Conservation (phyloP, 2,797 vertebrate species). For the Xiphorhynchus erythropygius region DNA sequence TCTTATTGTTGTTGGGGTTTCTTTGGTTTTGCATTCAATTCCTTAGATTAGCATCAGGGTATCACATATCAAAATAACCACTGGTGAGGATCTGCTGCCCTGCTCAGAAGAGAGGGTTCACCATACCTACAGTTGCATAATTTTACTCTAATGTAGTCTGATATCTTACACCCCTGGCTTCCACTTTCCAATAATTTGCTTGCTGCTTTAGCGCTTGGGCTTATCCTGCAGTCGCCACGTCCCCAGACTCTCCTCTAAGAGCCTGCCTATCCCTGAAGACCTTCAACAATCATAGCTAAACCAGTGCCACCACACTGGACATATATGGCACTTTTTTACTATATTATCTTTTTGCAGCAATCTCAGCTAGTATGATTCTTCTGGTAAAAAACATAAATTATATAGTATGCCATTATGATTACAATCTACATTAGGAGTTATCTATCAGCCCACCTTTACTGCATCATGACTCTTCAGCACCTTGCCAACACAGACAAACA, state of each 20-base stretch:
- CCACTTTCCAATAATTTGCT: background rate
- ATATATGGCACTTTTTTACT: background rate
- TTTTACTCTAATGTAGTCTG: background rate
- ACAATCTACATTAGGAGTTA: background rate
- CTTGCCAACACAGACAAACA: background rate
- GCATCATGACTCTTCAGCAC: background rate
- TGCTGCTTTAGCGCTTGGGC: background rate
- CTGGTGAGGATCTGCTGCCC: constrained; percentile 12
- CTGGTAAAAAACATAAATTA: background rate
- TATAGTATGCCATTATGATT: background rate
- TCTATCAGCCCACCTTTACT: background rate
- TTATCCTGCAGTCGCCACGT: background rate
- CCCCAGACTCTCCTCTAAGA: background rate
- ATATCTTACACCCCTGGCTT: background rate
- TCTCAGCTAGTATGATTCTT: background rate
- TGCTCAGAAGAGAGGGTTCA: constrained; percentile 20
- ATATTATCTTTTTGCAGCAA: background rate
- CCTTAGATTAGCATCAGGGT: constrained; percentile 36
- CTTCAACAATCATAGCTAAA: background rate
- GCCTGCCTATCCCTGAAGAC: background rate
- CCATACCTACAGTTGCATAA: background rate
- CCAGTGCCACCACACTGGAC: background rate
- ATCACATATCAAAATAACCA: constrained; percentile 62
- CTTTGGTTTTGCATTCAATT: constrained; percentile 1
- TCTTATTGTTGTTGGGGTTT: constrained; percentile 2